Evolutionary conservation across 2,888 invertebrate genomes (phyloP).

Genomic region (Agapostemon virescens): DNA sequence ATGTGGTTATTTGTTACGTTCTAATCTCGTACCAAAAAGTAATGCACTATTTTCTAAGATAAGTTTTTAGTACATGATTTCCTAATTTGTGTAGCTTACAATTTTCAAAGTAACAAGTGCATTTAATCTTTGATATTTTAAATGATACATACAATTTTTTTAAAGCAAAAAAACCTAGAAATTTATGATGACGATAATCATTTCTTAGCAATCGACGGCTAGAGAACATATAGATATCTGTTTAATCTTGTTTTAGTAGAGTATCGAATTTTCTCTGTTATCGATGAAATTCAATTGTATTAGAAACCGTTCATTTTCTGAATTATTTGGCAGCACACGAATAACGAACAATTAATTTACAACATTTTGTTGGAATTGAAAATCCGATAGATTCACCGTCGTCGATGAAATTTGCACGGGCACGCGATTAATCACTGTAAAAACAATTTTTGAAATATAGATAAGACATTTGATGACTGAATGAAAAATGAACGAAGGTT

Average conservation of each 20-base stretch:
- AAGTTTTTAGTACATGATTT: no score
- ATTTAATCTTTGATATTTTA: no score
- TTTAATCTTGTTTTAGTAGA: background rate
- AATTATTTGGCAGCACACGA: background rate
- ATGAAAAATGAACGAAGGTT: slow-evolving; percentile 16
- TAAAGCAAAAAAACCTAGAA: no score
- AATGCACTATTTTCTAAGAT: no score
- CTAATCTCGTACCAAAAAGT: no score
- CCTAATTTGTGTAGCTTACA: no score
- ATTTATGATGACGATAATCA: no score
- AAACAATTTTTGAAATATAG: slow-evolving; percentile 34
- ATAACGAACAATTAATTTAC: background rate
- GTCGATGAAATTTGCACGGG: background rate
- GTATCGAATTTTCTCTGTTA: background rate
- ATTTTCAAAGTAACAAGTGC: no score
- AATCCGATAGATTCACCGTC: background rate
- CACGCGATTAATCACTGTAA: background rate
- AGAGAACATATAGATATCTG: background rate
- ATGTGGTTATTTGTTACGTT: no score
- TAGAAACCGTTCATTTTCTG: background rate
- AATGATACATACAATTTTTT: no score
- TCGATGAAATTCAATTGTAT: background rate
- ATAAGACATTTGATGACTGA: slow-evolving; percentile 38
- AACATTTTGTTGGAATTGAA: background rate
- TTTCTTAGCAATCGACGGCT: no score